phyloP scores from a whole-genome alignment of 2,113 vertebrate genomes.

The Leptobrachium ailaonicum region DNA sequence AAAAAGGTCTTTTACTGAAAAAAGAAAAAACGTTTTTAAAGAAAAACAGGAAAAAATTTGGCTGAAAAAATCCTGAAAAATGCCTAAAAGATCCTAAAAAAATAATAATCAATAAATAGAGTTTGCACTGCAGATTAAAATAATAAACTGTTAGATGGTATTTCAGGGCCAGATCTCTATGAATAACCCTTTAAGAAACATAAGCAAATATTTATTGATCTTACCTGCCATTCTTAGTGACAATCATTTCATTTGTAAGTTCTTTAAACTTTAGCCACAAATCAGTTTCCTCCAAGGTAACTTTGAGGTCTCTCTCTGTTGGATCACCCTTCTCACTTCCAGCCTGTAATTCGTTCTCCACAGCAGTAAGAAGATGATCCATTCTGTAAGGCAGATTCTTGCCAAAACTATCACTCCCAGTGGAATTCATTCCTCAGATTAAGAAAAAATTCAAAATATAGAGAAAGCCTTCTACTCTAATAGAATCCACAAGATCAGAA shows the following conservation, averaged over 20 bases:
- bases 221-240: conserved; percentile 96
- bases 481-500: not conserved
- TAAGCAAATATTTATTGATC: conserved; percentile 34
- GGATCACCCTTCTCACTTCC: conserved; percentile 93
- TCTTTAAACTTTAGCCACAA: conserved; percentile 92
- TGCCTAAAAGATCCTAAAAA: too few relatives aligned
- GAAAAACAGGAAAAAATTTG: too few relatives aligned
- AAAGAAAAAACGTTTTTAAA: too few relatives aligned
- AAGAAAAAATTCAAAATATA: not conserved
- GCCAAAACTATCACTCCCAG: conserved; percentile 16
- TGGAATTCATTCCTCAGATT: conserved; percentile 14
- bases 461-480: not conserved
- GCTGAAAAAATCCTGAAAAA: too few relatives aligned
- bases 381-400: conserved; percentile 25
- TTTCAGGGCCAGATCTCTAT: too few relatives aligned
- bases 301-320: conserved; percentile 86
- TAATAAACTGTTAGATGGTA: too few relatives aligned
- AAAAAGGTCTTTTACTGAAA: too few relatives aligned
- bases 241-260: conserved; percentile 97
- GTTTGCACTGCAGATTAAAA: too few relatives aligned
- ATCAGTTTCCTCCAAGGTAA: conserved; percentile 83
- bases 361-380: conserved; percentile 76
- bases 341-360: conserved; percentile 86
- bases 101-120: too few relatives aligned
- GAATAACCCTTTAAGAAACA: too few relatives aligned